phyloP scores from a whole-genome alignment of 2,797 vertebrate genomes.

The Coreius guichenoti region DNA sequence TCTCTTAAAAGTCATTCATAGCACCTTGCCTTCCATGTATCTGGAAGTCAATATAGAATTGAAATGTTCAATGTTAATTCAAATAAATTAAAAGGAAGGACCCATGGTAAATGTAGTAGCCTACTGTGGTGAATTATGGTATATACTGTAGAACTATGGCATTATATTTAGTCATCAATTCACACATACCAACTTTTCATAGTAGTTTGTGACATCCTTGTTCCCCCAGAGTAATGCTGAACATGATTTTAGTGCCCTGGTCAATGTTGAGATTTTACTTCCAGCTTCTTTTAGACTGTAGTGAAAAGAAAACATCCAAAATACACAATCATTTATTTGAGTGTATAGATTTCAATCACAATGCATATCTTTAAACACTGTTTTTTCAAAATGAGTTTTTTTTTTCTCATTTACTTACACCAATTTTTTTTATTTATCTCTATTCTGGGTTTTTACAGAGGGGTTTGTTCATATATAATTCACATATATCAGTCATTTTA shows the following conservation, averaged over 20 bases:
- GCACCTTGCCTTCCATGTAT: background rate
- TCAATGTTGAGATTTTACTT: background rate
- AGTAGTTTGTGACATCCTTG: background rate
- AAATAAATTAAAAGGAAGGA: background rate
- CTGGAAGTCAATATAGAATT: background rate
- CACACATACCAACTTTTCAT: background rate
- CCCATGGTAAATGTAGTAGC: background rate
- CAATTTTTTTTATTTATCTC: background rate
- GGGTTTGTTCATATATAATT: background rate
- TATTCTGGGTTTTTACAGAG: background rate
- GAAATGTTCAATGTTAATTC: background rate
- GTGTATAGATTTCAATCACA: no score
- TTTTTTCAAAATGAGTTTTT: no score
- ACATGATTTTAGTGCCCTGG: background rate
- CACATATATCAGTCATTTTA: background rate
- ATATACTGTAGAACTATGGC: background rate
- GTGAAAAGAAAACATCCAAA: background rate
- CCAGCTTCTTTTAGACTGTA: background rate
- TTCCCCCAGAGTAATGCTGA: background rate
- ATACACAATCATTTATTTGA: no score
- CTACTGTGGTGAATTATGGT: background rate
- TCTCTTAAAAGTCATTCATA: background rate
- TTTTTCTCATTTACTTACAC: background rate
- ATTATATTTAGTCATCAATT: background rate
- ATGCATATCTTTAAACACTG: no score